Evolutionary conservation across 2,888 invertebrate genomes (phyloP), one percentile per base, ranked within the genome.

Genomic region (Malthinus seriepunctatus): DNA sequence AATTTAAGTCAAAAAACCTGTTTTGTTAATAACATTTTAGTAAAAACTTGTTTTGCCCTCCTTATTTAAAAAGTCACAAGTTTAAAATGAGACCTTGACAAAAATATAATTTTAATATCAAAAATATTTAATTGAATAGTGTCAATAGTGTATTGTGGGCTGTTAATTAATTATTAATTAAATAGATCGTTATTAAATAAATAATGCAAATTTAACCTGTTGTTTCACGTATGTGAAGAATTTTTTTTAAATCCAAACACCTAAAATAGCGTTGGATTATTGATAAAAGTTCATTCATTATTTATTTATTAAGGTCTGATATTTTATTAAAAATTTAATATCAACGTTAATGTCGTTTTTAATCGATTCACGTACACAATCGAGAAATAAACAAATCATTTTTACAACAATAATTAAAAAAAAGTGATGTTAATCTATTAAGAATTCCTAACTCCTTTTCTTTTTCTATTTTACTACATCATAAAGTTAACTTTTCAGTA

Each of bases 11-110:
- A n/a, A 6, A 23, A 42, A 42, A 42, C 39, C 39, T 15, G 39
- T 42, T 15, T 3, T 8, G 39, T 23, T 2, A 42, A 42, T 9
- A n/a, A 14, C 12, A 14, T 11, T 15, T 14, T 42, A 12, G 14
- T 15, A 42, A 42, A 15, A 42, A 42, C 39, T 42, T 15, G 39
- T 42, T 23, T 42, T 42, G 39, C 39, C 39, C 39, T 23, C 15
- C 23, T 39, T 42, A 15, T 8, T 14, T 15, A 42, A 23, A 23
- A 23, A 23, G 23, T 23, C 39, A 15, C 10, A 15, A 42, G 23
- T 42, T 42, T 42, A 15, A 15, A 42, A 15, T 2, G 23, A 42
- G 39, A 42, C 39, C 39, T 42, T 42, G 39, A 42, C 15, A 12
- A 42, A 42, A 6, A 42, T 42, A 15, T 42, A 11, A 12, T n/a